Conservation (phyloP, 2,888 invertebrate genomes). For the Tachina lurida region DNA sequence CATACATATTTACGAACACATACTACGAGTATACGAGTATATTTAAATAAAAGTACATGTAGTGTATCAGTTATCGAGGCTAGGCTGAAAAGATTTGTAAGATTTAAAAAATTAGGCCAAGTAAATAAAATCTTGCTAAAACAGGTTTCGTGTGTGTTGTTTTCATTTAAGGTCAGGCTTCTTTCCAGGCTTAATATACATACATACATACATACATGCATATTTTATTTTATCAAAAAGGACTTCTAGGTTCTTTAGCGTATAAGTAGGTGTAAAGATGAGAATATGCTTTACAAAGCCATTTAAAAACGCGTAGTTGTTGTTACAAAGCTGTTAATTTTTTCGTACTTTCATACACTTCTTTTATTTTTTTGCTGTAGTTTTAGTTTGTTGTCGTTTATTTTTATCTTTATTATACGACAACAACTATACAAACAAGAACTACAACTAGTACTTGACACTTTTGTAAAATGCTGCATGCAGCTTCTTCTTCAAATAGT, state of each 20-base stretch:
- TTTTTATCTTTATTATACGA: slow-evolving; percentile 48
- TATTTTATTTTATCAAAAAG: background rate
- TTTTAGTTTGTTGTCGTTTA: slow-evolving; percentile 21
- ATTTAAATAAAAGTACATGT: background rate
- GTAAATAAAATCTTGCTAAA: no score
- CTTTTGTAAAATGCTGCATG: slow-evolving; percentile 53
- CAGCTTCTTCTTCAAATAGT: slow-evolving; percentile 27
- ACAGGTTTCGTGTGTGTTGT: no score
- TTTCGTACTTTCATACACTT: background rate
- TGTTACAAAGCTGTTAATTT: slow-evolving; percentile 26
- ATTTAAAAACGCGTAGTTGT: slow-evolving; percentile 34
- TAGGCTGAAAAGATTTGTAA: background rate
- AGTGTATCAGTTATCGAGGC: background rate
- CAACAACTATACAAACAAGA: slow-evolving; percentile 36
- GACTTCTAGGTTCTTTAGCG: background rate
- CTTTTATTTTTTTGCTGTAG: background rate
- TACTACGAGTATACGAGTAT: background rate
- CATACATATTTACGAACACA: background rate
- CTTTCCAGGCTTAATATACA: no score
- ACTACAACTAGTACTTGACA: slow-evolving; percentile 59
- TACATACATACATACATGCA: no score
- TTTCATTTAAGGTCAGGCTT: no score
- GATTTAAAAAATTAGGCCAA: no score
- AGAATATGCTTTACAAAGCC: slow-evolving; percentile 18
- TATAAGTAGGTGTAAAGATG: slow-evolving; percentile 14